Evolutionary conservation across 2,113 vertebrate species (phyloP).

Genomic region (Dendrocopos noguchii): DNA sequence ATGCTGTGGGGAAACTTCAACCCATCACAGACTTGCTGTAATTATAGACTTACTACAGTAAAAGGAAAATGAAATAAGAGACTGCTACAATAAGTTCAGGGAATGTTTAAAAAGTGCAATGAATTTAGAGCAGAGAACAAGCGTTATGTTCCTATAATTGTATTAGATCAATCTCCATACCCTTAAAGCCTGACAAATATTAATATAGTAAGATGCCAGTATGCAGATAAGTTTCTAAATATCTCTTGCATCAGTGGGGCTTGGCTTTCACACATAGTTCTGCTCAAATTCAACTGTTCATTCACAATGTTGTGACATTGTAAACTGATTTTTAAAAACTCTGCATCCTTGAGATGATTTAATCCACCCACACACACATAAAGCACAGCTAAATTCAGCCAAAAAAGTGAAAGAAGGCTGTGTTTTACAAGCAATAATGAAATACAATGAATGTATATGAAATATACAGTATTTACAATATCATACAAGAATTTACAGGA

Average conservation of each 20-base stretch:
- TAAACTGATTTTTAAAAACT: not conserved
- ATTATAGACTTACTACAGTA: not conserved
- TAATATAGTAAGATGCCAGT: not conserved
- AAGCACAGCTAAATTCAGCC: too few species aligned
- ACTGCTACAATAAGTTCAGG: not conserved
- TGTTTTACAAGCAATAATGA: too few species aligned
- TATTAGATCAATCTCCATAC: not conserved
- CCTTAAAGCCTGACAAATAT: not conserved
- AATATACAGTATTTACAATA: too few species aligned
- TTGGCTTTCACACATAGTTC: not conserved
- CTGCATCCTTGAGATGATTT: too few species aligned
- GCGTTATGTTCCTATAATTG: not conserved
- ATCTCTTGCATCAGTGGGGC: not conserved
- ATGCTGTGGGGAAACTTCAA: too few species aligned
- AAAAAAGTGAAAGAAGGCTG: too few species aligned
- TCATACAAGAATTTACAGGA: too few species aligned
- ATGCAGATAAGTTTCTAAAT: not conserved
- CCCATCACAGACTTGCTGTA: not conserved
- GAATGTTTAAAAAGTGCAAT: not conserved
- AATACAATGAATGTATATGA: too few species aligned
- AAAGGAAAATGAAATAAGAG: not conserved
- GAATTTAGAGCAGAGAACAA: not conserved
- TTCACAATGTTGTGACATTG: not conserved
- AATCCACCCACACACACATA: too few species aligned
- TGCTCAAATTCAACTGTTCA: not conserved